Evolutionary conservation across 2,113 vertebrate species (phyloP).

Genomic region (Gambusia holbrooki): DNA sequence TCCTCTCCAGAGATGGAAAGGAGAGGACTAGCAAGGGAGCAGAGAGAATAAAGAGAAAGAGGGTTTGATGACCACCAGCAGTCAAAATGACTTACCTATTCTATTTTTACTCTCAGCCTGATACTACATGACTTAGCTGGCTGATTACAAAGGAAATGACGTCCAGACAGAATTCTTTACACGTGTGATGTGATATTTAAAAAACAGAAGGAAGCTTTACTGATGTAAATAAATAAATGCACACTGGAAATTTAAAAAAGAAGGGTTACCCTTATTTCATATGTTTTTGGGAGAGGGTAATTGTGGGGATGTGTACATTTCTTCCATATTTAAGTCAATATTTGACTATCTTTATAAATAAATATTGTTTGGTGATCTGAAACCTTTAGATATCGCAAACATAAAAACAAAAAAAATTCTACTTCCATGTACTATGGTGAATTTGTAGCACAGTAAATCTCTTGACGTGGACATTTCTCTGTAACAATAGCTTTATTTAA

Average conservation of each 20-base stretch:
- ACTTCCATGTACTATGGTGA: too few species aligned
- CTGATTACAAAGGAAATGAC: conserved; percentile 46
- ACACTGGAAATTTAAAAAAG: neutral
- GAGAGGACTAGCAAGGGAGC: conserved; percentile 25
- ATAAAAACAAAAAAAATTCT: too few species aligned
- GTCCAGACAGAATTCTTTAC: neutral
- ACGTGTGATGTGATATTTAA: neutral
- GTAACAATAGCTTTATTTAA: neutral
- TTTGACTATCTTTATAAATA: too few species aligned
- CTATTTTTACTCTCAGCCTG: conserved; percentile 31
- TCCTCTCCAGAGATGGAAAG: neutral
- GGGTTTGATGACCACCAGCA: conserved; percentile 31
- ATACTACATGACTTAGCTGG: conserved; percentile 35
- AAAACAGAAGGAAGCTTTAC: neutral
- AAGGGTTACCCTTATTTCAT: neutral
- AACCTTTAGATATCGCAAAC: too few species aligned
- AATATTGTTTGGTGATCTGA: too few species aligned
- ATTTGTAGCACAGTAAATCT: neutral
- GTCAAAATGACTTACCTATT: conserved; percentile 24
- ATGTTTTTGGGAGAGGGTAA: too few species aligned
- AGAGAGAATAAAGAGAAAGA: conserved; percentile 6
- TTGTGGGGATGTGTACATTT: too few species aligned
- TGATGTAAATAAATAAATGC: conserved; percentile 10
- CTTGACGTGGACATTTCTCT: neutral
- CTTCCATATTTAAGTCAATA: too few species aligned